Evolutionary conservation across 2,113 vertebrate genomes (phyloP), one percentile per base, ranked within the genome.

Genomic region (Oxyura jamaicensis): DNA sequence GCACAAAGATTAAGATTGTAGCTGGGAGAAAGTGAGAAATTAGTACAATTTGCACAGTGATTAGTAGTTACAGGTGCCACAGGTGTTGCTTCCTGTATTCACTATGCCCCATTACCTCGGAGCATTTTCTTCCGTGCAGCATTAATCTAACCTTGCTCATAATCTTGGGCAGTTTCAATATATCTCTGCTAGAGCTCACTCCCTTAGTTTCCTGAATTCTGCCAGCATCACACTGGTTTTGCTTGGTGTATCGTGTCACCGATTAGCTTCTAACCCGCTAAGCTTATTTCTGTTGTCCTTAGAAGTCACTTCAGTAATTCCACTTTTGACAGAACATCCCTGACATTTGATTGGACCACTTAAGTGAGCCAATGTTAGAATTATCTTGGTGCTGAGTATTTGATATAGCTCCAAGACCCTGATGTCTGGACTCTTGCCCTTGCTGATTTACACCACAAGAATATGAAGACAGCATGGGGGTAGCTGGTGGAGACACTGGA

Each of bases 61-160:
- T 93, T 63, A 83, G 80, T 5, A 9, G 55, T 5, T 77, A 8
- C 76, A 62, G 83, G 80, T 92, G 87, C 73, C 85, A 52, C 91
- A 92, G 86, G 80, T 86, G 88, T 14, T 86, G 76, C 69, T 81
- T 74, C 80, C 91, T 20, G 46, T 7, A 3, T 69, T 96, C n/a
- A 42, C 68, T 7, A 88, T 3, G 41, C 36, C 68, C 83, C 80
- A 65, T 92, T 95, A 81, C 73, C 88, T 86, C 76, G 0, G 16
- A 72, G 94, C 39, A 16, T 14, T 26, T 36, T 52, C 72, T 46
- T 76, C 59, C 3, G 4, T 2, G 50, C 73, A 50, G 86, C 86
- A 78, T 48, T 6, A 22, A 86, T 84, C 72, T 11, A 44, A 33
- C 65, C 83, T 15, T 53, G 33, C 13, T 74, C 78, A 25, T 13